Evolutionary conservation across 2,888 invertebrate genomes (phyloP), one percentile per base, ranked within the genome.

Genomic region (Sabatieria punctata): DNA sequence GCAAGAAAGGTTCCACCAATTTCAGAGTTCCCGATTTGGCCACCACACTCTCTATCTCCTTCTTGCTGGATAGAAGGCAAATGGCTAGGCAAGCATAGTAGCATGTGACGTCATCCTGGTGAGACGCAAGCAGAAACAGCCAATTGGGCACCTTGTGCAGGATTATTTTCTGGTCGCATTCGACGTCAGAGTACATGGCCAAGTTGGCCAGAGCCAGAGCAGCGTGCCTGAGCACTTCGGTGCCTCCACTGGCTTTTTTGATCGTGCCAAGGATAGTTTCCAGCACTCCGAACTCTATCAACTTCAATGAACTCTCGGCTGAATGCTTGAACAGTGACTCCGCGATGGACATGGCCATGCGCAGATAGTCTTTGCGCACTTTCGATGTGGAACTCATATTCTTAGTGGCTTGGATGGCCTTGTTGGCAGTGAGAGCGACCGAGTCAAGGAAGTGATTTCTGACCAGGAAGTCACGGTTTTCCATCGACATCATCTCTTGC

Each of bases 71-170:
- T 52, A 95, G 74, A 25, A 86, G 86, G 2, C 91, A 85, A 54
- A 93, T 91, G 30, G 93, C 91, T 61, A 95, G 73, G 65, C 91
- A 93, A 8, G 93, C 93, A 65, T 91, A 93, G 68, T 95, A 95
- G 68, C 86, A 86, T 52, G 88, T 85, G 59, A 89, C 85, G 64
- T 93, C 91, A 64, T 68, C 68, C 45, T 61, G 59, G 37, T 61
- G 62, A 53, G 68, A 68, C 2, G 67, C 67, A 41, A 68, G 52
- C 1, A 67, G 67, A 49, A 68, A 68, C 43, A 68, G 54, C 68
- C 68, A 68, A 8, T 30, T 24, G 3, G 26, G 38, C 6, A 46
- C 50, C 69, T 86, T 85, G 52, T 83, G 74, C 60, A 85, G 82
- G 55, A 93, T 88, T 93, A 95, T 95, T 1, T 84, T 84, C 68